Evolutionary conservation across 2,888 invertebrate genomes (phyloP).

Genomic region (Linnaemya tessellans): DNA sequence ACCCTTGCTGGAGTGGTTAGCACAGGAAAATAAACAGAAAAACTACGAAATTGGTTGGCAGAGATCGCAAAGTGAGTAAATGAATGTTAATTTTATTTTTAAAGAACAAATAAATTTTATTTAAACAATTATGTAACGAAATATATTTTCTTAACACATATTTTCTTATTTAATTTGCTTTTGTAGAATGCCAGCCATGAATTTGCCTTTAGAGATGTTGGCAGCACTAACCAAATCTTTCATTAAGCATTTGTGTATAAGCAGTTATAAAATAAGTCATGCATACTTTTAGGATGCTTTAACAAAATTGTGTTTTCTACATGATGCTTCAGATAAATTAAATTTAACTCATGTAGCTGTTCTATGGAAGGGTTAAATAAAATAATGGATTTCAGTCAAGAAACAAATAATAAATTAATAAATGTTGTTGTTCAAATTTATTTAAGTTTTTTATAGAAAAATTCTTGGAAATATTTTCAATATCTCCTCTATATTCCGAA

Average conservation of each 20-base stretch:
- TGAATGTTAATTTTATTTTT: not conserved
- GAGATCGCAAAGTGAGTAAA: slow-evolving; percentile 64
- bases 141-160: not conserved
- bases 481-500: too few species aligned
- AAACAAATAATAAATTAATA: too few species aligned
- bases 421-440: too few species aligned
- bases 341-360: not conserved
- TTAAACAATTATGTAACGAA: not conserved
- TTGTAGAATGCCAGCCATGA: slow-evolving; percentile 54
- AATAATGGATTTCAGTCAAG: too few species aligned
- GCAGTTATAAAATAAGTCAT: not conserved
- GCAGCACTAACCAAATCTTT: not conserved
- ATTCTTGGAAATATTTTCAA: too few species aligned
- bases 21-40: slow-evolving; percentile 87
- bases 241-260: slow-evolving; percentile 15
- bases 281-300: slow-evolving; percentile 54
- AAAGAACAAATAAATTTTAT: not conserved
- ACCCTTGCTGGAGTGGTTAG: slow-evolving; percentile 90
- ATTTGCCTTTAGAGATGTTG: not conserved
- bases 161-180: not conserved
- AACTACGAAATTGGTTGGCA: slow-evolving; percentile 86
- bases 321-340: slow-evolving; percentile 23
- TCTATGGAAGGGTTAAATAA: not conserved
- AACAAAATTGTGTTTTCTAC: not conserved
- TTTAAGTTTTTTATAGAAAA: too few species aligned